These are phyloP conservation scores for Eidolon dupreanum DNA, from an alignment of 2,797 vertebrate genomes.

Conservation along the genomic window DNA sequence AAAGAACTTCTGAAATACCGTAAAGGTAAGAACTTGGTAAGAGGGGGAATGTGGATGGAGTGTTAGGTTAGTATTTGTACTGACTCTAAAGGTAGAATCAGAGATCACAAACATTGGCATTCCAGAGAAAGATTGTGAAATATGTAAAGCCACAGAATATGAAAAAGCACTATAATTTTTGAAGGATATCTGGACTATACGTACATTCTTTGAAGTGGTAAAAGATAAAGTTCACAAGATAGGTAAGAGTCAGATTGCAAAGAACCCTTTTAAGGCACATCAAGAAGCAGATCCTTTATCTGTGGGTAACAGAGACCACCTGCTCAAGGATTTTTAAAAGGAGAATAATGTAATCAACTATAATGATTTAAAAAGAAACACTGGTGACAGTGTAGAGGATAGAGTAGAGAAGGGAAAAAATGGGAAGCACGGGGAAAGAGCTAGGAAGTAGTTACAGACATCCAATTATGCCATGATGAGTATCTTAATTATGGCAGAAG, in stretches of 20 bases:
- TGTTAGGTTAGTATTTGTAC: not conserved
- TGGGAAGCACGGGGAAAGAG: not conserved
- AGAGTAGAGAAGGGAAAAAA: not conserved
- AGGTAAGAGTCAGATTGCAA: not conserved
- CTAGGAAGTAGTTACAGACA: not conserved
- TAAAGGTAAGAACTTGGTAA: not conserved
- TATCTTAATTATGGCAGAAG: slow-evolving; percentile 6
- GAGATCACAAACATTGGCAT: not conserved
- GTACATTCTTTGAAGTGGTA: not conserved
- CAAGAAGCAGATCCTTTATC: not conserved
- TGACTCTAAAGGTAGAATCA: not conserved
- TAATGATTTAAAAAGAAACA: not conserved
- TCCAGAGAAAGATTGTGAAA: not conserved
- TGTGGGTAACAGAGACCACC: not conserved
- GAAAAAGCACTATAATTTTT: not conserved
- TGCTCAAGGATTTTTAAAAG: not conserved
- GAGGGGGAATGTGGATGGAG: accelerated
- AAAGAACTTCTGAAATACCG: not conserved
- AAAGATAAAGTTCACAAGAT: not conserved
- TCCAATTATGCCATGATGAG: not conserved
- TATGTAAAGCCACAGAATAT: not conserved
- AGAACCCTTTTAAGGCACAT: not conserved
- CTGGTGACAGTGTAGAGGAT: not conserved
- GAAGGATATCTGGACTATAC: not conserved
- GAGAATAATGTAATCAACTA: not conserved